Base-by-base conservation (phyloP, 2,797 vertebrate genomes). In the Propithecus perrieri region DNA sequence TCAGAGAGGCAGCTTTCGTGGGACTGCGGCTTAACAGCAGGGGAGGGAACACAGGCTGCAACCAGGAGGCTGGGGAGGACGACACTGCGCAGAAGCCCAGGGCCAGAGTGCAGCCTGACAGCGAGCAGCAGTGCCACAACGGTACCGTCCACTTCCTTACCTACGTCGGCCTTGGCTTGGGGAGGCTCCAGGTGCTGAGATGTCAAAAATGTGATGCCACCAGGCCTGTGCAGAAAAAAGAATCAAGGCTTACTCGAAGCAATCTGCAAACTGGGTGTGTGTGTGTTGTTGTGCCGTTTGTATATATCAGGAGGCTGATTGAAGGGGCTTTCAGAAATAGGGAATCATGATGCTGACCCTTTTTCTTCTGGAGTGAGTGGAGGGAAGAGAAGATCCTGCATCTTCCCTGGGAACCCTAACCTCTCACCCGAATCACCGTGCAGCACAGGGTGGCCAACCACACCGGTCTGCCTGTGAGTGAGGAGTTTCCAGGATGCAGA, bases 171-270 rank as follows among this genome's bases (percentile, higher is more conserved):
- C n/a, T 80, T 92, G 0, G 0, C 41, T 46, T 72, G 65, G 59
- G 26, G 35, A 89, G 78, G 35, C 5, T 72, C 78, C 78, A 89
- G 85, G 55, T 7, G 46, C 6, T 88, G 85, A 72, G 85, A 89
- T 72, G 72, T 90, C 78, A 95, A 88, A 88, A 93, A 76, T 0
- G 14, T 57, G 53, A 92, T 75, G 69, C 93, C 84, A 69, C 80
- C 85, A 92, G 71, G 94, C 89, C 94, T 89, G 59, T 53, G 24
- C 4, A 85, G 71, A 72, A 59, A 80, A 79, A 95, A 65, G 26
- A 85, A 85, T 76, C 41, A 76, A 88, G 41, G n/a, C 50, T 94
- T 87, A 90, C 65, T 48, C 53, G 59, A 88, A 95, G 59, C 53
- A 80, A 33, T 46, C 4, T 94, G n/a, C 30, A 88, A 11, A 13